phyloP scores from a whole-genome alignment of 2,888 invertebrate genomes.

The Terebella lapidaria region DNA sequence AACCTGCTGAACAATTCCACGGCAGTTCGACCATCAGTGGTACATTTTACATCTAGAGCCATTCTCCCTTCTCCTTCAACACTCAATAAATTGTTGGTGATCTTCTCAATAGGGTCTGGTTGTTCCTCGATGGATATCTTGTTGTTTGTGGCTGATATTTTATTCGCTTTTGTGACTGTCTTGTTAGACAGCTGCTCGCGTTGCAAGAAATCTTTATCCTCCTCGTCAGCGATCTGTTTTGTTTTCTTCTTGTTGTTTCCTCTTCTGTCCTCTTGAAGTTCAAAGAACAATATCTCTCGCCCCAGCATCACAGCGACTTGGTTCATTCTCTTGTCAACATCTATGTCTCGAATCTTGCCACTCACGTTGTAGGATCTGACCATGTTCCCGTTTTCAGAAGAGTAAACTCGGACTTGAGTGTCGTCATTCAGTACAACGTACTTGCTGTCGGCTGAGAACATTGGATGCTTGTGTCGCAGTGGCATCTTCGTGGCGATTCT shows the following conservation, averaged over 20 bases:
- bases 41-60: background rate
- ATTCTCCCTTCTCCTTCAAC: background rate
- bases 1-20: background rate
- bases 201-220: no score
- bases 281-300: background rate
- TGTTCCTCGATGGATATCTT: no score
- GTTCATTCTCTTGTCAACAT: background rate
- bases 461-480: background rate
- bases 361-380: background rate
- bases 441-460: constrained; percentile 2
- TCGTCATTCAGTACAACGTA: background rate
- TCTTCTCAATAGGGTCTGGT: no score
- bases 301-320: background rate
- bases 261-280: background rate
- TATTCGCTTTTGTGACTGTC: no score
- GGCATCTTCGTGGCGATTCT: background rate
- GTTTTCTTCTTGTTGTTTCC: no score
- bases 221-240: no score
- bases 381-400: background rate
- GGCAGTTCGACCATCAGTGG: background rate
- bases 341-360: background rate
- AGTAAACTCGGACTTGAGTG: background rate
- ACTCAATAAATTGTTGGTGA: no score
- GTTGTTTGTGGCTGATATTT: no score
- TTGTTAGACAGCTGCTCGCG: no score